phyloP scores from a whole-genome alignment of 2,888 invertebrate species.

The Stictocephala bisonia region DNA sequence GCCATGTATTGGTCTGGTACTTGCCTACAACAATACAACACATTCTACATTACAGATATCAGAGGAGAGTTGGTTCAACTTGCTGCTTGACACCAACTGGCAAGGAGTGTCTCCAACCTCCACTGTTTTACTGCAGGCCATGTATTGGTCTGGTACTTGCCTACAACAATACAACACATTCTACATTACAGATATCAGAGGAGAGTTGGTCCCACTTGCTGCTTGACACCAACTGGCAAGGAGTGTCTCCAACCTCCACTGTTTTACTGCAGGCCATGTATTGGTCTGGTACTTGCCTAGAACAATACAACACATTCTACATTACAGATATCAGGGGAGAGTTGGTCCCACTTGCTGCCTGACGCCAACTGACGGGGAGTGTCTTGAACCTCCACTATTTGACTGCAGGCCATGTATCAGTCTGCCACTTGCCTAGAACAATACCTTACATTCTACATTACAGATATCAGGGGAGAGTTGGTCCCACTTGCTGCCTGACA shows the following conservation, averaged over 20 bases:
- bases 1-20: constrained; percentile 75
- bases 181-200: constrained; percentile 81
- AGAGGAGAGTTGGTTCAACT: constrained; percentile 78
- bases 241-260: constrained; percentile 74
- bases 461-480: constrained; percentile 81
- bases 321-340: constrained; percentile 84
- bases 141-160: constrained; percentile 72
- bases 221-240: constrained; percentile 71
- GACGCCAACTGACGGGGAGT: constrained; percentile 71
- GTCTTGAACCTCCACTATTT: constrained; percentile 74
- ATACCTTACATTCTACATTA: no score
- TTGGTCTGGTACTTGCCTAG: constrained; percentile 68
- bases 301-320: no score
- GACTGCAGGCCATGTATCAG: constrained; percentile 74
- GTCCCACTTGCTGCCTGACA: constrained; percentile 74
- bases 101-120: constrained; percentile 74
- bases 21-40: background rate
- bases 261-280: constrained; percentile 76
- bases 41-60: constrained; percentile 86
- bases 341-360: constrained; percentile 74
- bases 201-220: constrained; percentile 78
- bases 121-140: constrained; percentile 74
- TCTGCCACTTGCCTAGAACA: constrained; percentile 66
- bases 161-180: constrained; percentile 14
- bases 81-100: constrained; percentile 70